phyloP scores from a whole-genome alignment of 2,113 vertebrate genomes.

The Gopherus flavomarginatus region DNA sequence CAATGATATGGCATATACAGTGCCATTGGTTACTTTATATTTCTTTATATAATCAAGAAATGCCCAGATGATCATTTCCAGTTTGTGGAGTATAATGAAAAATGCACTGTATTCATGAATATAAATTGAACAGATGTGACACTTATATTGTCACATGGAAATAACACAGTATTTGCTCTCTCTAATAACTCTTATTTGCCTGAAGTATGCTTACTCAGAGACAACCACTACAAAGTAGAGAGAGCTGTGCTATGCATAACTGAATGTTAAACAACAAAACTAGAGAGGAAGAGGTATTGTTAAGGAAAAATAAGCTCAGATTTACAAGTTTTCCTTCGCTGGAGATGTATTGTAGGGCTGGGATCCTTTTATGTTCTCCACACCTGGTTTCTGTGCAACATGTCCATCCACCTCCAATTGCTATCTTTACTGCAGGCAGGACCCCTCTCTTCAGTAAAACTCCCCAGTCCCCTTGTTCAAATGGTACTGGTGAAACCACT shows the following conservation, averaged over 20 bases:
- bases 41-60: constrained; percentile 59
- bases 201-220: constrained; percentile 28
- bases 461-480: background rate
- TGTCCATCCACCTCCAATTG: background rate
- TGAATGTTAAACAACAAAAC: background rate
- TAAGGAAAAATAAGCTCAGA: background rate
- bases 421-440: background rate
- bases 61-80: constrained; percentile 57
- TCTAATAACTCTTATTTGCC: constrained; percentile 56
- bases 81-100: constrained; percentile 33
- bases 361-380: background rate
- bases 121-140: constrained; percentile 50
- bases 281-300: background rate
- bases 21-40: constrained; percentile 7
- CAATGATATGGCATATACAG: constrained; percentile 8
- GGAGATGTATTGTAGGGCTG: background rate
- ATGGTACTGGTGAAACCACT: background rate
- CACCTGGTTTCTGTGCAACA: background rate
- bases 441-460: background rate
- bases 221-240: background rate
- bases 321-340: background rate
- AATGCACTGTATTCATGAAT: constrained; percentile 58
- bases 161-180: background rate
- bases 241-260: constrained; percentile 8
- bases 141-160: constrained; percentile 43